Base-by-base conservation (phyloP, 2,113 vertebrate species). In the Origma solitaria region DNA sequence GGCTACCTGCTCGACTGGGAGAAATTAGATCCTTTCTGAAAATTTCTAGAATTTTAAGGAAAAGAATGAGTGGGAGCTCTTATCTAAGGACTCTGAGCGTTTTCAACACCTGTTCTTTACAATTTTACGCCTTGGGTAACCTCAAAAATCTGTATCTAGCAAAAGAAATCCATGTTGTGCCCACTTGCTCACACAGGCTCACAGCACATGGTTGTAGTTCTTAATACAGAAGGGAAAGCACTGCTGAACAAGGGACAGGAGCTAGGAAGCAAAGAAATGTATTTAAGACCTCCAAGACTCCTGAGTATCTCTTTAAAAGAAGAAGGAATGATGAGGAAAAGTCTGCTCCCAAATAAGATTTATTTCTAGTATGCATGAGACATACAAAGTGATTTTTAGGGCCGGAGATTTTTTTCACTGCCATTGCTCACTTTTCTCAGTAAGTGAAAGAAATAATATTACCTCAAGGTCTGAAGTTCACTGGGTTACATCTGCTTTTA, bases 401-500 rank as follows among this genome's bases (percentile, higher is more conserved):
- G 38, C 33, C 65, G 87, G 64, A 62, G 30, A n/a, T 13, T 60
- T 91, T 89, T 91, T 80, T 84, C 45, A 72, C 21, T 94, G 88
- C 24, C 40, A 53, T 82, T 60, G 42, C 56, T 94, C 49, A 62
- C 58, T 95, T 91, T 78, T 70, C 60, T 78, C 73, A 71, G 28
- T 69, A 91, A 91, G 58, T 17, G 3, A 94, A 88, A 90, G 56
- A 87, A 82, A 84, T 37, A 86, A 58, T 28, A 79, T 82, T 86
- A 54, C n/a, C 85, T 92, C 69, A 66, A 15, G 58, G 49, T 81
- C 82, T 95, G 70, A 92, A 96, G 83, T 90, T 84, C 91, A 94
- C 64, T 68, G 37, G 42, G 72, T 88, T 88, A 88, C 69, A 64
- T 90, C 72, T 93, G 80, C 68, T 95, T 96, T 93, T 86, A 66